Evolutionary conservation across 2,888 invertebrate genomes (phyloP).

Genomic region (Torymus tubicola): DNA sequence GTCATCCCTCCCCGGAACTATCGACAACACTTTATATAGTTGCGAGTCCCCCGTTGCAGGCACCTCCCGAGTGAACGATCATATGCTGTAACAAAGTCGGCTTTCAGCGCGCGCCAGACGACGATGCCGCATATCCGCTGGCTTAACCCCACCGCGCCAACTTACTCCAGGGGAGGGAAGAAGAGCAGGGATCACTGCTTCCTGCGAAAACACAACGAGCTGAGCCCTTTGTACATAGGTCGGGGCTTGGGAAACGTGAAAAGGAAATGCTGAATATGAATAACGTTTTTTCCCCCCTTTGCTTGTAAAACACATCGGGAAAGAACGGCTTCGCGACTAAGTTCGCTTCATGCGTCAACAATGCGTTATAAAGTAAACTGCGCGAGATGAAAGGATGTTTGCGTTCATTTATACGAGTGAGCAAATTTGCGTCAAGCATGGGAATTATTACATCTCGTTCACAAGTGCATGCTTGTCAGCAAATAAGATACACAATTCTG

Average conservation of each 20-base stretch:
- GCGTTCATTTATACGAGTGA: too few species aligned
- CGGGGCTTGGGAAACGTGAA: not conserved
- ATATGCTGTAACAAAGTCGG: conserved; percentile 18
- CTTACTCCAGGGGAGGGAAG: conserved; percentile 9
- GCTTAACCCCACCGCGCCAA: not conserved
- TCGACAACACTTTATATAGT: conserved; percentile 31
- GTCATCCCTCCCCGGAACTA: conserved; percentile 15
- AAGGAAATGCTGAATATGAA: not conserved
- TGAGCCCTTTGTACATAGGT: conserved; percentile 32
- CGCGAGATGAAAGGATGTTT: too few species aligned
- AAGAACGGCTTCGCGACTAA: too few species aligned
- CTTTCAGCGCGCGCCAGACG: not conserved
- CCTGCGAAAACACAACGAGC: conserved; percentile 17
- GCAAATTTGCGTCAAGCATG: too few species aligned
- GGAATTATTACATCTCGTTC: too few species aligned
- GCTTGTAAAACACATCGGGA: too few species aligned
- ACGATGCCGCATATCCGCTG: not conserved
- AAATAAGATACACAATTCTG: too few species aligned
- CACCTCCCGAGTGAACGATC: conserved; percentile 14
- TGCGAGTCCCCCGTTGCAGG: not conserved
- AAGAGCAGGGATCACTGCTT: not conserved
- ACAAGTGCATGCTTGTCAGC: too few species aligned
- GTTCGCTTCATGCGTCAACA: too few species aligned
- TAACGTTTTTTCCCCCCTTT: not conserved
- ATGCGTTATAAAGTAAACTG: too few species aligned